Conservation (phyloP, 1,140 invertebrate species). For the Temnothorax curvispinosus region DNA sequence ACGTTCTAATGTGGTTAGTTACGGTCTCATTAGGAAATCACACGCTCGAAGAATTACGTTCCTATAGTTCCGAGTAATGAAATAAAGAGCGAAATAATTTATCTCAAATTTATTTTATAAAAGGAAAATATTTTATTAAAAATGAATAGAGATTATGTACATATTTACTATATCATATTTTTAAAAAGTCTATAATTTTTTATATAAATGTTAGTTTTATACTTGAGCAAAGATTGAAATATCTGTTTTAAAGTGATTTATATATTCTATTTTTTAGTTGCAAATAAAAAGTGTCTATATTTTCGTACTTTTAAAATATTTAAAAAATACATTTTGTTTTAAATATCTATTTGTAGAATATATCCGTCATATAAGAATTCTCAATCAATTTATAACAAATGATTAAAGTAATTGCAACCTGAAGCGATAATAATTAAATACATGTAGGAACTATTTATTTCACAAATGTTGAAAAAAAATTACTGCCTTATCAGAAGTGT, state of each 20-base stretch:
- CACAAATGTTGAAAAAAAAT: neutral
- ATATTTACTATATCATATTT: neutral
- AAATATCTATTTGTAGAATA: neutral
- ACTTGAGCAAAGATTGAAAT: neutral
- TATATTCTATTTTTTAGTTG: neutral
- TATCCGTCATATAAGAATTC: neutral
- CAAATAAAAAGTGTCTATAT: neutral
- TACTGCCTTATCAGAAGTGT: neutral
- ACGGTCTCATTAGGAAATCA: conserved; percentile 35
- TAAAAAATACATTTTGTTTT: neutral
- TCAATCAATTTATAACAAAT: neutral
- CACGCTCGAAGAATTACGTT: conserved; percentile 5
- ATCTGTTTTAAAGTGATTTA: neutral
- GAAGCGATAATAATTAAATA: neutral
- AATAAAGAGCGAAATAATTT: conserved; percentile 1
- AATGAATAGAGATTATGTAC: neutral
- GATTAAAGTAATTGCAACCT: neutral
- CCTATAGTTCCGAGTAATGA: neutral
- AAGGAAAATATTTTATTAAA: neutral
- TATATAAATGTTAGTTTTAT: neutral
- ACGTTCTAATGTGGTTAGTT: conserved; percentile 35
- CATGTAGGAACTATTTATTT: too few relatives aligned
- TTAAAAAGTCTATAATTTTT: neutral
- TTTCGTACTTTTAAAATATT: neutral
- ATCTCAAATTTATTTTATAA: neutral